These are phyloP conservation scores for Pandemis heparana DNA, from an alignment of 2,888 invertebrate genomes.

Conservation along the genomic window DNA sequence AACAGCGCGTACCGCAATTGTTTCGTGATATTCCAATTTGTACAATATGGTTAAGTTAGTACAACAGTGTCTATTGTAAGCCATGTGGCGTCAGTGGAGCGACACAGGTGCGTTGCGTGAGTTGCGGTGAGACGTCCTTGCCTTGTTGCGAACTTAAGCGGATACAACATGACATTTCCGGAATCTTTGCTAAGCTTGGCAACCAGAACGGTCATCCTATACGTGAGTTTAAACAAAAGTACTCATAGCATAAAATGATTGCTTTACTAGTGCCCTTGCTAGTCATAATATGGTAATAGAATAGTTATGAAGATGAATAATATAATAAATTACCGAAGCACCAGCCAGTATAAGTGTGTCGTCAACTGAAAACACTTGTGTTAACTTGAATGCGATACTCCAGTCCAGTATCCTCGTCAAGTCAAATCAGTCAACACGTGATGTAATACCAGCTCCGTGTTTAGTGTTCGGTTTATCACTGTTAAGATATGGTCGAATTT, in stretches of 20 bases:
- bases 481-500: background rate
- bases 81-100: slow-evolving; percentile 31
- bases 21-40: slow-evolving; percentile 59
- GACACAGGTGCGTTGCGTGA: slow-evolving; percentile 23
- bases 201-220: slow-evolving; percentile 57
- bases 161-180: slow-evolving; percentile 60
- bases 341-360: slow-evolving; percentile 58
- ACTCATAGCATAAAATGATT: background rate
- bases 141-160: slow-evolving; percentile 44
- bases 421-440: slow-evolving; percentile 27
- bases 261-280: slow-evolving; percentile 16
- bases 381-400: slow-evolving; percentile 51
- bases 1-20: slow-evolving; percentile 44
- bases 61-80: slow-evolving; percentile 24
- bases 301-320: slow-evolving; percentile 18
- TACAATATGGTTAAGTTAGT: slow-evolving; percentile 45
- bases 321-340: slow-evolving; percentile 16
- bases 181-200: slow-evolving; percentile 60
- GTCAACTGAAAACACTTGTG: slow-evolving; percentile 66
- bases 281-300: slow-evolving; percentile 16
- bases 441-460: slow-evolving; percentile 3
- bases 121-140: slow-evolving; percentile 64
- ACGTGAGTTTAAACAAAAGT: slow-evolving; percentile 43
- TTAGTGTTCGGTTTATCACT: slow-evolving; percentile 4
- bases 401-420: slow-evolving; percentile 58